Evolutionary conservation across 2,888 invertebrate species (phyloP).

Genomic region (Hoplodrina blanda): DNA sequence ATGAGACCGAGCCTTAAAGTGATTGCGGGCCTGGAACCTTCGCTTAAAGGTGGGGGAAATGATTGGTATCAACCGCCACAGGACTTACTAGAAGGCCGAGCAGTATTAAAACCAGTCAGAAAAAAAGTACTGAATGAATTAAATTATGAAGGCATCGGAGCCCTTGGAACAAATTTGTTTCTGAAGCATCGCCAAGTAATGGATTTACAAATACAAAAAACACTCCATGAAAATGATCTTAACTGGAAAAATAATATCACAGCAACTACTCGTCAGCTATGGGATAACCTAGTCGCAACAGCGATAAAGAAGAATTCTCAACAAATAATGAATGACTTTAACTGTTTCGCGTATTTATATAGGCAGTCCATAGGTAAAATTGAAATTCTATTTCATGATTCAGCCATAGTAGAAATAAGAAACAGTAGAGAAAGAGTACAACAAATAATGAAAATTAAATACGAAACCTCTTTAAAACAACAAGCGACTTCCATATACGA

Average conservation of each 20-base stretch:
- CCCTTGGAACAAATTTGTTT: constrained; percentile 72
- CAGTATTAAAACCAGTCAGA: constrained; percentile 78
- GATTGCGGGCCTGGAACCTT: constrained; percentile 83
- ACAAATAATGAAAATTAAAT: constrained; percentile 74
- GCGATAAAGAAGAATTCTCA: constrained; percentile 72
- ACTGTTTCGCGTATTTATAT: constrained; percentile 77
- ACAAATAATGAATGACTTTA: constrained; percentile 73
- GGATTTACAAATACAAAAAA: constrained; percentile 70
- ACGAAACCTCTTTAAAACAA: constrained; percentile 72
- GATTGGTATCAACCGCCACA: constrained; percentile 83
- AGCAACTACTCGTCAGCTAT: constrained; percentile 63
- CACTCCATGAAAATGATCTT: constrained; percentile 72
- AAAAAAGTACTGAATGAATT: constrained; percentile 75
- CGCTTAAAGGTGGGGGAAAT: constrained; percentile 81
- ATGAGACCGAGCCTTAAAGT: constrained; percentile 80
- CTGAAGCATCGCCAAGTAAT: constrained; percentile 69
- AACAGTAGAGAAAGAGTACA: constrained; percentile 69
- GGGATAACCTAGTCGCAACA: constrained; percentile 67
- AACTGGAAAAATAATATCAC: constrained; percentile 76
- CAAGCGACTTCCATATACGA: constrained; percentile 79
- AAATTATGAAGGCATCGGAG: constrained; percentile 75
- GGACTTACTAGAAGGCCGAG: constrained; percentile 76
- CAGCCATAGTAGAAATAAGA: constrained; percentile 77
- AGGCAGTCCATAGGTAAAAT: constrained; percentile 73
- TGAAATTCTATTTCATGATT: constrained; percentile 76